Conservation (phyloP, 1,140 invertebrate species). For the Sycophila sp. region DNA sequence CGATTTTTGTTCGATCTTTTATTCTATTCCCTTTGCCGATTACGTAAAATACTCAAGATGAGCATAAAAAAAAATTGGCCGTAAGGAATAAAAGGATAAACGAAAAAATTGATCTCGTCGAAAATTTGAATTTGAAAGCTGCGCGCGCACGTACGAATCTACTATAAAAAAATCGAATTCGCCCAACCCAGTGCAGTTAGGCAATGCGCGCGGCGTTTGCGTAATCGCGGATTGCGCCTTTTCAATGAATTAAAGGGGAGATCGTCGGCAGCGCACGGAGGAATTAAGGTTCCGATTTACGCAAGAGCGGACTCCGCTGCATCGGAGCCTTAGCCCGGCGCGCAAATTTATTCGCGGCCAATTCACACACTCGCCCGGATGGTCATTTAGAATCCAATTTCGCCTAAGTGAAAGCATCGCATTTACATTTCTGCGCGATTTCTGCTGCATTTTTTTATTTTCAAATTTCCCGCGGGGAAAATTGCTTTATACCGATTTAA, state of each 20-base stretch:
- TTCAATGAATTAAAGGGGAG: constrained; percentile 6
- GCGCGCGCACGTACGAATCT: too few species aligned
- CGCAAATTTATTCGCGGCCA: not conserved
- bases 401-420: constrained; percentile 2
- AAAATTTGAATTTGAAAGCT: too few species aligned
- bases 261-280: too few species aligned
- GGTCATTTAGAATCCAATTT: constrained; percentile 12
- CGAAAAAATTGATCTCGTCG: too few species aligned
- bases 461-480: too few species aligned
- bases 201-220: not conserved
- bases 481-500: not conserved
- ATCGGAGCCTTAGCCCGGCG: not conserved
- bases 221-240: not conserved
- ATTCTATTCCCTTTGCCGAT: too few species aligned
- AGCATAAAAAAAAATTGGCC: too few species aligned
- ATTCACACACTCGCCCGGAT: not conserved
- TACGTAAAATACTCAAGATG: too few species aligned
- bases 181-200: not conserved
- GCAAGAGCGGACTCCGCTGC: not conserved
- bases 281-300: constrained; percentile 6
- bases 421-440: not conserved
- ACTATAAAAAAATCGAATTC: not conserved
- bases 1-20: too few species aligned
- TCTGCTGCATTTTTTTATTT: too few species aligned
- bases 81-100: too few species aligned